phyloP scores from a whole-genome alignment of 2,797 vertebrate genomes.

The Hozukius guyotensis region DNA sequence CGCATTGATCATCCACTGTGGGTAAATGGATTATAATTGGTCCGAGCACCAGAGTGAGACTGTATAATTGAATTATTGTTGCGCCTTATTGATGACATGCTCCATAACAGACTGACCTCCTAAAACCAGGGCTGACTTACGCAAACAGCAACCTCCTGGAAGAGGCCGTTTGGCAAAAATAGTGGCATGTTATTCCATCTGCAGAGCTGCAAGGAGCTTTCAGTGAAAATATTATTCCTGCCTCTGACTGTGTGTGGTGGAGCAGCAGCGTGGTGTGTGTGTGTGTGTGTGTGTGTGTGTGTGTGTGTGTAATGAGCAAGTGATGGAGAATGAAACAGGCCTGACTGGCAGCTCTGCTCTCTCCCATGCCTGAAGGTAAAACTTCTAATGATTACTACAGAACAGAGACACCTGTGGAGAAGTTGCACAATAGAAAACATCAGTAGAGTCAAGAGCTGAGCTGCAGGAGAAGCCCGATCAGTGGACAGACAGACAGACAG shows the following conservation, averaged over 20 bases:
- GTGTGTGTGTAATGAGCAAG: slow-evolving; percentile 6
- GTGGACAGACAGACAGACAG: not conserved
- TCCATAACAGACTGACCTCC: slow-evolving; percentile 35
- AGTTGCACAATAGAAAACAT: slow-evolving; percentile 53
- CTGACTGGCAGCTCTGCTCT: slow-evolving; percentile 13
- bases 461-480: slow-evolving; percentile 30
- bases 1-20: slow-evolving; percentile 29
- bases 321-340: slow-evolving; percentile 27
- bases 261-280: not conserved
- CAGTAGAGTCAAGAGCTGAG: slow-evolving; percentile 15
- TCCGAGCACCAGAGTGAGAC: slow-evolving; percentile 31
- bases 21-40: slow-evolving; percentile 55
- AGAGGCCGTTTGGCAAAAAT: slow-evolving; percentile 38
- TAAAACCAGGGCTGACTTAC: slow-evolving; percentile 5
- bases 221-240: slow-evolving; percentile 80
- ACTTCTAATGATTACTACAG: slow-evolving; percentile 32
- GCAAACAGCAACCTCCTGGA: slow-evolving; percentile 22
- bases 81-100: slow-evolving; percentile 33
- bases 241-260: slow-evolving; percentile 59
- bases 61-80: slow-evolving; percentile 46
- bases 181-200: slow-evolving; percentile 64
- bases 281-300: not conserved
- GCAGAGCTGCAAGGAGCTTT: slow-evolving; percentile 77
- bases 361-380: slow-evolving; percentile 44
- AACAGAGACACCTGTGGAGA: slow-evolving; percentile 44